These are phyloP conservation scores for Azorinus chamasolen DNA, from an alignment of 2,888 invertebrate species.

Conservation along the genomic window DNA sequence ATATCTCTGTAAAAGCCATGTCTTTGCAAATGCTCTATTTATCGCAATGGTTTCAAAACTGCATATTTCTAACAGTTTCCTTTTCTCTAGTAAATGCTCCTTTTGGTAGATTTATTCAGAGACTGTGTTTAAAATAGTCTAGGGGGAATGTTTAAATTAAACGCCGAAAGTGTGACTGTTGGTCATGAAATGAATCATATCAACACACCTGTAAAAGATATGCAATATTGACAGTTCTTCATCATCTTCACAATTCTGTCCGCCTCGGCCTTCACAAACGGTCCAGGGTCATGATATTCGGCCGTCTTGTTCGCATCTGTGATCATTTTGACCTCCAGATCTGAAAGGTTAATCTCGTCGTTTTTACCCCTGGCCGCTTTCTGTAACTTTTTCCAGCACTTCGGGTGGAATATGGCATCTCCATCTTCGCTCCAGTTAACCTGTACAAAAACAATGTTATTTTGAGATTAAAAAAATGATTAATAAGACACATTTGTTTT, in stretches of 20 bases:
- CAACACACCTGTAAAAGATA: constrained; percentile 76
- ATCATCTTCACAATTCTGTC: constrained; percentile 73
- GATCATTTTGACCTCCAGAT: constrained; percentile 69
- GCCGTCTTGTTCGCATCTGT: constrained; percentile 77
- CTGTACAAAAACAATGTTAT: too few relatives aligned
- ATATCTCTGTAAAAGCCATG: too few relatives aligned
- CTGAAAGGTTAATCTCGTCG: constrained; percentile 5
- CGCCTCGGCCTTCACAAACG: constrained; percentile 65
- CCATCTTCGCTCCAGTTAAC: constrained; percentile 65
- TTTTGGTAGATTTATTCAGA: too few relatives aligned
- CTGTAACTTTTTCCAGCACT: constrained; percentile 66
- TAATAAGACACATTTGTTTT: too few relatives aligned
- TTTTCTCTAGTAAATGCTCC: too few relatives aligned
- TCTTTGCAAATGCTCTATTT: too few relatives aligned
- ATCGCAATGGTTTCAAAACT: too few relatives aligned
- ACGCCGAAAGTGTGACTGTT: too few relatives aligned
- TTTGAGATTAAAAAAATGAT: too few relatives aligned
- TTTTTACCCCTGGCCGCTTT: constrained; percentile 12
- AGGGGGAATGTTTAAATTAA: too few relatives aligned
- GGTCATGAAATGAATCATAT: too few relatives aligned
- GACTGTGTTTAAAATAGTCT: neutral
- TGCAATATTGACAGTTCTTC: constrained; percentile 69
- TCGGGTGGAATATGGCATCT: constrained; percentile 68
- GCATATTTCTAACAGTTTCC: too few relatives aligned
- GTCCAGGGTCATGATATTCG: constrained; percentile 75